Conservation (phyloP, 2,113 vertebrate species). For the Geococcyx californianus region DNA sequence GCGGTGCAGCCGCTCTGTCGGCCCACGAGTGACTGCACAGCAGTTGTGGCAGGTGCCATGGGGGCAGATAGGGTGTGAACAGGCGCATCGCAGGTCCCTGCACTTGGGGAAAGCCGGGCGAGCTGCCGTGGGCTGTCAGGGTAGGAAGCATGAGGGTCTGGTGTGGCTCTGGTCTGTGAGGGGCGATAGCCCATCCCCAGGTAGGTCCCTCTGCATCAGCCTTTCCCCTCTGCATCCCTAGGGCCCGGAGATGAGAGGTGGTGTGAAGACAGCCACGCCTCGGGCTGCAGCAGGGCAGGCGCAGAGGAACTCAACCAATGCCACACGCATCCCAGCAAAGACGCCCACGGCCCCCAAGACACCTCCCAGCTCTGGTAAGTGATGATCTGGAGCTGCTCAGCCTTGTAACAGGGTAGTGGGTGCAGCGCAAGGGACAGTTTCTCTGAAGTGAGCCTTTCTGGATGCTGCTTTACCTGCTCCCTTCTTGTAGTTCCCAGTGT, state of each 20-base stretch:
- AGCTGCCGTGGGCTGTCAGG: neutral
- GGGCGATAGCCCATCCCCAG: neutral
- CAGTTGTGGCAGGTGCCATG: rapidly evolving
- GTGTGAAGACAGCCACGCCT: slow-evolving; percentile 68
- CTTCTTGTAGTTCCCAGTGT: rapidly evolving
- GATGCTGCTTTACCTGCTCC: neutral
- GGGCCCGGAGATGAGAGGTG: slow-evolving; percentile 70
- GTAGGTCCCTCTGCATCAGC: neutral
- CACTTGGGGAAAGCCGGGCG: rapidly evolving
- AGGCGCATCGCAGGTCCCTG: rapidly evolving
- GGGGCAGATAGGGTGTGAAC: rapidly evolving
- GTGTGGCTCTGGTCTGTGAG: neutral
- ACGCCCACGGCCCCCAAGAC: slow-evolving; percentile 80
- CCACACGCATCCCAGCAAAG: slow-evolving; percentile 85
- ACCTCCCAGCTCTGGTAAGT: slow-evolving; percentile 74
- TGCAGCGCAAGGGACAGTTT: neutral
- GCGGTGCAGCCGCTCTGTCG: neutral
- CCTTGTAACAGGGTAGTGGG: neutral
- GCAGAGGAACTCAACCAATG: slow-evolving; percentile 79
- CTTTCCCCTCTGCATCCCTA: neutral
- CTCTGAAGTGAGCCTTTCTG: neutral
- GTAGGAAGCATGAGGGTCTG: neutral
- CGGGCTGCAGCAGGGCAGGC: slow-evolving; percentile 64
- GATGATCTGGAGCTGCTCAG: neutral
- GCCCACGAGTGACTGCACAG: neutral